Evolutionary conservation across 2,113 vertebrate genomes (phyloP).

Genomic region (Silurus meridionalis): DNA sequence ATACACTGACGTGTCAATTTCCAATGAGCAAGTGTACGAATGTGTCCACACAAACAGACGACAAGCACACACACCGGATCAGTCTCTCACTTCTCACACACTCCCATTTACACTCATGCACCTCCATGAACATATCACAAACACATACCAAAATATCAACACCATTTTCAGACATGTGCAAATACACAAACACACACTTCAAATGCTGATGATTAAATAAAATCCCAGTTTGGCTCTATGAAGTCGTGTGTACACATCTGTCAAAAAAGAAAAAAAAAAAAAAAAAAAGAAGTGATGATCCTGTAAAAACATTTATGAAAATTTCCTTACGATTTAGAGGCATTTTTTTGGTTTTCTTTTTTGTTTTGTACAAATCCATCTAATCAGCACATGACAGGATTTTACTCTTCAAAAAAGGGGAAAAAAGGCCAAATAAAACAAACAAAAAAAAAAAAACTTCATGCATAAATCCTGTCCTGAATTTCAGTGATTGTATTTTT

Average conservation of each 20-base stretch:
- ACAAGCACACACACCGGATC: background rate
- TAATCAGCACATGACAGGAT: constrained; percentile 67
- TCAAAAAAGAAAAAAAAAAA: background rate
- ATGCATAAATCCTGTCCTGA: constrained; percentile 74
- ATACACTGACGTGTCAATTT: background rate
- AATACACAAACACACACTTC: constrained; percentile 48
- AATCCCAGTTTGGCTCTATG: constrained; percentile 58
- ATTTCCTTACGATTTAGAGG: constrained; percentile 36
- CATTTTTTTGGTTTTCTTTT: constrained; percentile 33
- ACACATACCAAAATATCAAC: background rate
- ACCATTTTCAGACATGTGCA: constrained; percentile 26
- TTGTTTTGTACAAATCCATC: constrained; percentile 68
- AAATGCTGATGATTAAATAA: constrained; percentile 76
- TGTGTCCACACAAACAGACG: background rate
- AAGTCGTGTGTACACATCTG: constrained; percentile 38
- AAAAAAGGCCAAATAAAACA: constrained; percentile 61
- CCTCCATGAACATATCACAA: background rate
- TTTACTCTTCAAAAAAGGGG: constrained; percentile 63
- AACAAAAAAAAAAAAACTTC: constrained; percentile 54
- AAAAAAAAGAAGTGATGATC: constrained; percentile 44
- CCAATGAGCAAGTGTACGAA: background rate
- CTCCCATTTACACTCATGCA: constrained; percentile 3
- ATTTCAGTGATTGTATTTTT: constrained; percentile 69
- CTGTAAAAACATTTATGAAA: constrained; percentile 77
- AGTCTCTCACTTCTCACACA: background rate